These are phyloP conservation scores for Aricia artaxerxes DNA, from an alignment of 2,888 invertebrate genomes.

Conservation along the genomic window DNA sequence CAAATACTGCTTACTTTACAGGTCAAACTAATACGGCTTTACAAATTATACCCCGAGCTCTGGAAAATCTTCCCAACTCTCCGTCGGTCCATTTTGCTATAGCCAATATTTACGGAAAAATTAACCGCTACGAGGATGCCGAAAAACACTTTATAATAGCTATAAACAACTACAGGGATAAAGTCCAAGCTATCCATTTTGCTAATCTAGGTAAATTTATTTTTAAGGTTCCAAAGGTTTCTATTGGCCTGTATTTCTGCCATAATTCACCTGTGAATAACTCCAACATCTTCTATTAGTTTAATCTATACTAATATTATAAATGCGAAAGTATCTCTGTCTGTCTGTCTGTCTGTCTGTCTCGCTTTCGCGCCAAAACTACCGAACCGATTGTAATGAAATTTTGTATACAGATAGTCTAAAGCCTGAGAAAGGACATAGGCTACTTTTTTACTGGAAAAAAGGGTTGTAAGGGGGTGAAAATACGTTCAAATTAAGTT, in stretches of 20 bases:
- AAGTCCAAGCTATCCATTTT: conserved; percentile 89
- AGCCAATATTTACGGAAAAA: conserved; percentile 93
- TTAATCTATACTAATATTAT: no score
- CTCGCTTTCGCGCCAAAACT: no score
- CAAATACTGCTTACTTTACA: conserved; percentile 48
- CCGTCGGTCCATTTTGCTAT: conserved; percentile 91
- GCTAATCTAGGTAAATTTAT: conserved; percentile 90
- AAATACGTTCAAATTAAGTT: no score
- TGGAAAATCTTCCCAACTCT: conserved; percentile 86
- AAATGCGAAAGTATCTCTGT: no score
- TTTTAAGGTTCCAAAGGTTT: neutral
- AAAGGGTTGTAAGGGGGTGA: no score
- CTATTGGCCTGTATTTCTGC: neutral
- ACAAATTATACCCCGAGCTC: conserved; percentile 84
- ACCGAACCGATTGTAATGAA: no score
- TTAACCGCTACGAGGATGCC: conserved; percentile 87
- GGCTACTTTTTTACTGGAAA: no score
- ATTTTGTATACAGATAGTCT: no score
- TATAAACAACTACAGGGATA: conserved; percentile 80
- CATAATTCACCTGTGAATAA: neutral
- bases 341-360: no score
- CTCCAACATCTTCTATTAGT: neutral
- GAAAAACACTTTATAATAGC: conserved; percentile 90
- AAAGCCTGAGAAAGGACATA: no score
- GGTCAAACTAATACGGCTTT: conserved; percentile 85